Evolutionary conservation across 2,888 invertebrate genomes (phyloP).

Genomic region (Miltochrista miniata): DNA sequence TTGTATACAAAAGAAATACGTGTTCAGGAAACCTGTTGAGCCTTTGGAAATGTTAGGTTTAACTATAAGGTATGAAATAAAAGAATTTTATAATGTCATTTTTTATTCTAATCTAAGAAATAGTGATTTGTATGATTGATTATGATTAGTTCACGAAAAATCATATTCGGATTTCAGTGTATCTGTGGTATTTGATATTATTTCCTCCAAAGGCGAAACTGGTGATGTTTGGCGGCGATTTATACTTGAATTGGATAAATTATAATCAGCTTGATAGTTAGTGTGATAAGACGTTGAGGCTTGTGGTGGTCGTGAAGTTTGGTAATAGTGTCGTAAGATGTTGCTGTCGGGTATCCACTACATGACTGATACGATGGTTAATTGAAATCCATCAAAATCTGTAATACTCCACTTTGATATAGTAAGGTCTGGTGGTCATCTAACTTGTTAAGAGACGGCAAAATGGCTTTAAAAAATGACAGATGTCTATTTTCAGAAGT

Average conservation of each 20-base stretch:
- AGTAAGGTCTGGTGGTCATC: slow-evolving; percentile 16
- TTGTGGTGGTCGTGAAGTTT: slow-evolving; percentile 11
- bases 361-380: slow-evolving; percentile 12
- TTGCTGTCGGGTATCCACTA: slow-evolving; percentile 9
- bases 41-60: too few relatives aligned
- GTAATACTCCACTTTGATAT: slow-evolving; percentile 19
- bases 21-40: too few relatives aligned
- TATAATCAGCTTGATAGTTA: slow-evolving; percentile 3
- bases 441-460: slow-evolving; percentile 15
- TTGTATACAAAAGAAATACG: slow-evolving; percentile 32
- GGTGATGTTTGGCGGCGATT: slow-evolving; percentile 16
- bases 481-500: neutral
- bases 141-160: slow-evolving; percentile 9
- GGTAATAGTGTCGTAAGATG: neutral
- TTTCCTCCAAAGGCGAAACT: slow-evolving; percentile 5
- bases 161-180: slow-evolving; percentile 15
- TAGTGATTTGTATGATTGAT: slow-evolving; percentile 1
- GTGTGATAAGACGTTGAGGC: slow-evolving; percentile 10
- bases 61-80: too few relatives aligned
- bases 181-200: slow-evolving; percentile 15
- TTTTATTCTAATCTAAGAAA: too few relatives aligned
- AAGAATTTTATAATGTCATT: slow-evolving; percentile 3
- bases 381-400: slow-evolving; percentile 19
- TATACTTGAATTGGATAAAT: slow-evolving; percentile 10
- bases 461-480: slow-evolving; percentile 13